A percentile compares a stretch with the other conserved stretches of the same genome.
Conservation (phyloP, 2,888 invertebrate genomes). For the Tiliacea citrago region DNA sequence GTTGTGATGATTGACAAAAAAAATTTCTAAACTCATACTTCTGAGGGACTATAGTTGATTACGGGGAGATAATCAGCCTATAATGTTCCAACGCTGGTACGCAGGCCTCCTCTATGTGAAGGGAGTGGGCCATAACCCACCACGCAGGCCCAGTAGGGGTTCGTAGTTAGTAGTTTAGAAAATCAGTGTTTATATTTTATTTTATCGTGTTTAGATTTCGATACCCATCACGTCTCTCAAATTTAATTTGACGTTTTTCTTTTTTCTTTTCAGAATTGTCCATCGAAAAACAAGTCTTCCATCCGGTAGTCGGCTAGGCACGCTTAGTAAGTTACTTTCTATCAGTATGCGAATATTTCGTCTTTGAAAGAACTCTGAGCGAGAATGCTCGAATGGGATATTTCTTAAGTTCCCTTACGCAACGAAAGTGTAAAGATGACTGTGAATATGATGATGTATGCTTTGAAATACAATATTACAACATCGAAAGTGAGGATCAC, state of each 20-base stretch:
- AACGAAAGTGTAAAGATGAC: conserved; percentile 24
- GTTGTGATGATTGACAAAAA: no score
- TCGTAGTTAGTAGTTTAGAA: no score
- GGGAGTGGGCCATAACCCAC: no score
- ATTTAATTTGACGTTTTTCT: not conserved
- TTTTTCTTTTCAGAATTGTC: not conserved
- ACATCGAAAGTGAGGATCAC: conserved; percentile 48
- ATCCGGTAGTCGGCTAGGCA: not conserved
- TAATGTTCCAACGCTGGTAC: no score
- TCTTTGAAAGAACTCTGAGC: not conserved
- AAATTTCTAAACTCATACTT: no score
- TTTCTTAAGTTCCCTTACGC: not conserved
- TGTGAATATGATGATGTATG: not conserved
- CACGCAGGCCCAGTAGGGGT: no score
- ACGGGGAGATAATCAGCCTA: no score
- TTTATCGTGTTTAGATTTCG: no score
- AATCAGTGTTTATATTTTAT: no score
- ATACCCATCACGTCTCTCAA: no score
- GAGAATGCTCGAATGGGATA: not conserved
- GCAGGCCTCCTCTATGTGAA: no score
- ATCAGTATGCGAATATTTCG: not conserved
- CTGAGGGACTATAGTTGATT: no score
- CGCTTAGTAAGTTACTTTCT: not conserved
- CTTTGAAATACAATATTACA: conserved; percentile 24
- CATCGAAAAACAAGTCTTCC: not conserved